Percentiles rank a stretch among this genome's conserved stretches.
phyloP scores from a whole-genome alignment of 2,113 vertebrate species.

The Hucho hucho region DNA sequence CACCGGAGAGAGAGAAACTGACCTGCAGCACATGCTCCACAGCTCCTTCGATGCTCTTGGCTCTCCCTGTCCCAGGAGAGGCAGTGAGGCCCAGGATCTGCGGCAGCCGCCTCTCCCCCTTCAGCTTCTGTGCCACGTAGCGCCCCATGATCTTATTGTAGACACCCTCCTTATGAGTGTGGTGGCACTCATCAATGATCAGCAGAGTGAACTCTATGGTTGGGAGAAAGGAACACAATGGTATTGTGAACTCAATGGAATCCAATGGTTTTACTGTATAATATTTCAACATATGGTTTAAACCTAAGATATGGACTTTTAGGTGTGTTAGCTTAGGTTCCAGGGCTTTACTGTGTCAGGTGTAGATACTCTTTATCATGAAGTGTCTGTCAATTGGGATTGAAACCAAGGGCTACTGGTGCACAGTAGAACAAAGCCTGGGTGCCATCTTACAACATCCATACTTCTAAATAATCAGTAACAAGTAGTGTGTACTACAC shows the following conservation, averaged over 20 bases:
- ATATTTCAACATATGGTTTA: no score
- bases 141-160: conserved; percentile 88
- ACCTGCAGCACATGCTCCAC: conserved; percentile 86
- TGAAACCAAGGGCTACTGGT: no score
- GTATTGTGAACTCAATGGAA: no score
- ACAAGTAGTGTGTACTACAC: no score
- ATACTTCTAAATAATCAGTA: no score
- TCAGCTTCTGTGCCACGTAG: conserved; percentile 80
- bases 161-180: conserved; percentile 82
- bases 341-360: no score
- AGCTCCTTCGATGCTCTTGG: conserved; percentile 66
- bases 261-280: background rate
- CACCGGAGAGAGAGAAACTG: background rate
- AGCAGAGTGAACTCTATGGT: conserved; percentile 84
- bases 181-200: conserved; percentile 93
- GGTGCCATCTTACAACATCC: no score
- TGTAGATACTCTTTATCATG: no score
- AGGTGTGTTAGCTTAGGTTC: no score
- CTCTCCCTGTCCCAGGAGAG: conserved; percentile 83
- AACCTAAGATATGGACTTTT: no score
- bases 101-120: conserved; percentile 60
- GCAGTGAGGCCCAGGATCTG: conserved; percentile 93
- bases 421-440: no score
- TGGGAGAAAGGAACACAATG: background rate
- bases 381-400: no score